Base-by-base conservation (phyloP, 1,140 invertebrate species). In the Papilio xuthus region DNA sequence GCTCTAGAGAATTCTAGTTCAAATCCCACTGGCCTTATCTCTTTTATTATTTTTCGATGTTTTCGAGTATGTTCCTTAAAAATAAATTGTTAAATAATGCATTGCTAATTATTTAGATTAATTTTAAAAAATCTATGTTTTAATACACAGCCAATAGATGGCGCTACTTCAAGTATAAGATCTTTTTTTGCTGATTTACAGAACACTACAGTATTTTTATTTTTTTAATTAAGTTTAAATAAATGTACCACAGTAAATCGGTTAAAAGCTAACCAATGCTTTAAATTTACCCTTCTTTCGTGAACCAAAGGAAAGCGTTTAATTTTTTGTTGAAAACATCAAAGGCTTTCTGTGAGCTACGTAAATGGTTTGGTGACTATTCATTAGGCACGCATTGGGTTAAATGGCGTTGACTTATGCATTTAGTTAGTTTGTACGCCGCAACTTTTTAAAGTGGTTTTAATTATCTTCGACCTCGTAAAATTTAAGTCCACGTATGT, bases 321-420 rank as follows among this genome's bases (percentile, higher is more conserved):
- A 67, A 67, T 28, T 67, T 63, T 67, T 67, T 67, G 23, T 28
- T 28, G 26, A 28, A 18, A 67, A 67, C 60, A 67, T 67, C 60
- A 67, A 67, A 67, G 60, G 60, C 23, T 60, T 26, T 20, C 20
- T 4, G 26, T 67, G 23, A 28, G 60, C 60, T 15, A 26, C 60
- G 60, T 67, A 67, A 67, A 28, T 28, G 26, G 26, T 67, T 67
- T 28, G 26, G 60, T 67, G 60, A 67, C 60, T 67, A 28, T 67
- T 67, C 60, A 67, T 67, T 67, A 67, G 26, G 60, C 60, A 67
- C 60, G 60, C 26, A 28, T 67, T 67, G 26, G 32, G 60, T 67
- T 28, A 67, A 67, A 67, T 28, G 60, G 32, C 13, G 60, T 28
- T 28, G 60, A 12, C 26, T 67, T 28, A 32, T 67, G 60, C 60